phyloP scores from a whole-genome alignment of 2,113 vertebrate genomes.

The Polypterus senegalus region DNA sequence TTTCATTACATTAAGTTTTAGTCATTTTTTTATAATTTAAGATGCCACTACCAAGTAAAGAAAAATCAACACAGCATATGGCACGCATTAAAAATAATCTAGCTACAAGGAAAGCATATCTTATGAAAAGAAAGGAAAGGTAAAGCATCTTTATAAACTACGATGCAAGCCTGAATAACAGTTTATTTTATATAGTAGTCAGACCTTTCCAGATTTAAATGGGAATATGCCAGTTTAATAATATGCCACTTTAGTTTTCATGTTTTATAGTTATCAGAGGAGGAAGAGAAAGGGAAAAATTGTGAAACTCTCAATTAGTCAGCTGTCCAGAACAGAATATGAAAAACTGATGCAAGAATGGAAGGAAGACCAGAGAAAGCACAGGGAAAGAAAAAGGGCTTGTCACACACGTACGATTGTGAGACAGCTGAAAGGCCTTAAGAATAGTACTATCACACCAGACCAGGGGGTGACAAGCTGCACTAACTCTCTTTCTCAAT shows the following conservation, averaged over 20 bases:
- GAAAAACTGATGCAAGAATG: not conserved
- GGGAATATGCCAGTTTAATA: not conserved
- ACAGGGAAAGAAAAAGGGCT: conserved; percentile 1
- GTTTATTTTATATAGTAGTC: conserved; percentile 6
- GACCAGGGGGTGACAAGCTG: too few relatives aligned
- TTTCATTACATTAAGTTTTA: too few relatives aligned
- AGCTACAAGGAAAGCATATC: conserved; percentile 11
- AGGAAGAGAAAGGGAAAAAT: conserved; percentile 12
- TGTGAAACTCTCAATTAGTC: conserved; percentile 10
- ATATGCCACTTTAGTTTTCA: conserved; percentile 1
- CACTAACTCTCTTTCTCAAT: too few relatives aligned
- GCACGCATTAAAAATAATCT: conserved; percentile 6
- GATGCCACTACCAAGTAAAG: conserved; percentile 20
- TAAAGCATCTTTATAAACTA: conserved; percentile 8
- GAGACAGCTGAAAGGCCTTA: too few relatives aligned
- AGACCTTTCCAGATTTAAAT: conserved; percentile 3
- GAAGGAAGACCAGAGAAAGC: conserved; percentile 4
- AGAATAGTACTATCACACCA: too few relatives aligned
- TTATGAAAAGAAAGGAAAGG: conserved; percentile 17
- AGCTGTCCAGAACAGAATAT: conserved; percentile 11
- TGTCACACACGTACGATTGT: too few relatives aligned
- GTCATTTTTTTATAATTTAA: not conserved
- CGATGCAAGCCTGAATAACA: not conserved
- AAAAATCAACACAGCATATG: conserved; percentile 12
- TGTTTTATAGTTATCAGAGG: conserved; percentile 14